Evolutionary conservation across 1,140 invertebrate species (phyloP), one percentile per base, ranked within the genome.

Genomic region (Sinonovacula constricta): DNA sequence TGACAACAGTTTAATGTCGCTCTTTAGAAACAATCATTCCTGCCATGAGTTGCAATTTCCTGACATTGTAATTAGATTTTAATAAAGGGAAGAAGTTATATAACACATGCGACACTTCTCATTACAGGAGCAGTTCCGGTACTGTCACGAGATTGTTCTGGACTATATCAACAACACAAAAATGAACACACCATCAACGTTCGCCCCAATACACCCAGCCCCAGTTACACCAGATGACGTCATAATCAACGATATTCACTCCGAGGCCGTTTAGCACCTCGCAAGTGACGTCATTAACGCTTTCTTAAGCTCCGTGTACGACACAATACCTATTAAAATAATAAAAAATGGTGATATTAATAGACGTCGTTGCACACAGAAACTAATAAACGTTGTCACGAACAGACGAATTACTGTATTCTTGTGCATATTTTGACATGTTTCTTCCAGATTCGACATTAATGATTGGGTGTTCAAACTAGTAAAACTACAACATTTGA

Each of bases 121-220:
- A 26, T 78, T 78, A 7, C 56, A 78, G 75, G 75, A 78, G 33
- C 75, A 78, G 36, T 78, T 62, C 24, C 65, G 75, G 12, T 78
- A 69, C 53, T 78, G 75, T 34, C 65, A 78, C 33, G 75, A 78
- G 57, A 78, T 78, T 26, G 34, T 78, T 1, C n/a, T 78, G 36
- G 75, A 78, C 30, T 78, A 60, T 51, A 78, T 78, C 33, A 68
- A 78, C 56, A 60, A 49, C 28, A 36, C 33, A 5, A 76, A 66
- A 22, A 65, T 57, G 53, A 62, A 69, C 53, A 59, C 31, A 5
- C 22, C 24, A 24, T 67, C 28, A 30, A 74, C 70, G 49, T 74
- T 74, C 33, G 31, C 60, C 4, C 68, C 68, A 1, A 18, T 36
- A 26, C 30, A 45, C 3, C 26, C 67, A 36, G 39, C 45, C 22